phyloP scores from a whole-genome alignment of 2,113 vertebrate species.

The Fregetta grallaria region DNA sequence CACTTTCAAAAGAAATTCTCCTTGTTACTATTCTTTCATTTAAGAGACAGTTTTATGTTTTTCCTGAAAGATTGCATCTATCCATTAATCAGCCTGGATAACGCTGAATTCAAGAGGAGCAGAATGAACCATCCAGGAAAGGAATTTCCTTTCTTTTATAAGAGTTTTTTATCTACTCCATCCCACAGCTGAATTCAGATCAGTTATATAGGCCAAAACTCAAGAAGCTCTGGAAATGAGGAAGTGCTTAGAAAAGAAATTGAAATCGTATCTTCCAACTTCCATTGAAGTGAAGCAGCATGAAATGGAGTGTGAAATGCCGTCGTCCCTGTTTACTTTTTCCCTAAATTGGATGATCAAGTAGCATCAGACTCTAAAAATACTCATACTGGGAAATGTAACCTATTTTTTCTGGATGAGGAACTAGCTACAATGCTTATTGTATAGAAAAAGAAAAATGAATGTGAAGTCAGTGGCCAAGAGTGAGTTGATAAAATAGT shows the following conservation, averaged over 20 bases:
- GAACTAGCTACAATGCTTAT: neutral
- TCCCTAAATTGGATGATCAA: neutral
- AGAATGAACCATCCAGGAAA: neutral
- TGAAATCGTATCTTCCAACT: neutral
- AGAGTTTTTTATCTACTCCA: neutral
- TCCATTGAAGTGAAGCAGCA: neutral
- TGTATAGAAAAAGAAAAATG: neutral
- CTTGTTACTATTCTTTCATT: neutral
- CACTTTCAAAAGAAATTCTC: neutral
- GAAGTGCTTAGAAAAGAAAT: conserved; percentile 1
- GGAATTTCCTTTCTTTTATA: neutral
- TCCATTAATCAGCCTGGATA: neutral
- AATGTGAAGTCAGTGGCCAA: neutral
- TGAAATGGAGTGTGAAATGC: conserved; percentile 37
- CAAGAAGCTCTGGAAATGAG: conserved; percentile 1
- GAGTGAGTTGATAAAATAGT: neutral
- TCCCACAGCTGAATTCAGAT: neutral
- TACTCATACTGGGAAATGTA: neutral
- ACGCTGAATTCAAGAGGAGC: neutral
- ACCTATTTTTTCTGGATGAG: neutral
- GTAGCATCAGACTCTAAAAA: conserved; percentile 12
- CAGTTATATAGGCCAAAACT: neutral
- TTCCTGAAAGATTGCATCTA: neutral
- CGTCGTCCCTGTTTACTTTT: conserved; percentile 1
- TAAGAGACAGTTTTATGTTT: neutral